Base-by-base conservation (phyloP, 30 jellyfish, hydroid and myxozoan genomes). In the Cassiopea xamachana region DNA sequence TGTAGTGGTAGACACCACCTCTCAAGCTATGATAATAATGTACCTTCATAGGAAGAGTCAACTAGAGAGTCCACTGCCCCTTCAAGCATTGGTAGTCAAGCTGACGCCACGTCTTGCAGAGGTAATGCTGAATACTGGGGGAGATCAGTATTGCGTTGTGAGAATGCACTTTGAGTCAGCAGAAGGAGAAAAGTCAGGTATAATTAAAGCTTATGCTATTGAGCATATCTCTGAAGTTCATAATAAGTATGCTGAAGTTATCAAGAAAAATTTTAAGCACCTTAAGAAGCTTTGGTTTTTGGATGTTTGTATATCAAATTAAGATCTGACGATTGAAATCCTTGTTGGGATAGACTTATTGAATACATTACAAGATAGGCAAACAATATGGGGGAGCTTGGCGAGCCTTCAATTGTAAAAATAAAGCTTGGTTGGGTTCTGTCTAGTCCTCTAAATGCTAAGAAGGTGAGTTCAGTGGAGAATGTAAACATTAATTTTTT, bases 261-360 rank as follows among this genome's bases (percentile, higher is more conserved):
- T 83, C 44, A 67, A 39, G 47, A 17, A 80, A 16, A 50, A 77
- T 61, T 88, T 16, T 79, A 17, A 7, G 70, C 95, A 88, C 46
- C 59, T 88, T 10, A 51, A 50, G 9, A 70, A 58, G n/a, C 16
- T 77, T 9, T 77, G 90, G 77, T 88, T 88, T 69, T 88, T 91
- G 62, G 95, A 88, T 79, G 90, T 88, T 88, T 88, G 73, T 46
- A 64, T 46, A 77, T 61, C 49, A 7, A 48, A 88, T 46, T 91
- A 77, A 39, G 45, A 4, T 1, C 2, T 88, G 79, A 46, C 46
- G 9, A 55, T 77, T 77, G 86, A 88, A 1, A 69, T 88, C 51
- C 77, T 77, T 2, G 71, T 88, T 46, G 95, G 95, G 44, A 80
- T 48, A 13, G 87, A 79, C 69, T 79, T 58, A 50, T 75, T 77